phyloP scores from a whole-genome alignment of 1,140 invertebrate genomes.

The Portunus trituberculatus region DNA sequence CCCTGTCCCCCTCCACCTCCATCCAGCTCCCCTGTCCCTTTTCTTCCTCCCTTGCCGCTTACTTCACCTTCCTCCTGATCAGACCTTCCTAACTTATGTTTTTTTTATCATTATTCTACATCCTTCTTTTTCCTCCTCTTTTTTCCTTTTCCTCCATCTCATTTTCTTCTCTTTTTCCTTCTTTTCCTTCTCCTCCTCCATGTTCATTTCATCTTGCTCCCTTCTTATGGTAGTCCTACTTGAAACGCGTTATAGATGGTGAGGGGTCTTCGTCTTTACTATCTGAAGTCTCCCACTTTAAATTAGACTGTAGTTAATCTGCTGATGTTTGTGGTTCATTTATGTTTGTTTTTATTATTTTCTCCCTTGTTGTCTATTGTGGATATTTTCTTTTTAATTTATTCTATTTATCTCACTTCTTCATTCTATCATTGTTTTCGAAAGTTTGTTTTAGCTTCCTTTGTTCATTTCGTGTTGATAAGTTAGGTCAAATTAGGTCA shows the following conservation, averaged over 20 bases:
- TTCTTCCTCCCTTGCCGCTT: not conserved
- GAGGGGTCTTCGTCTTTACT: not conserved
- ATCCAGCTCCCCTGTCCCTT: not conserved
- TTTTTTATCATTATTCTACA: not conserved
- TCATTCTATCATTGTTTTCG: not conserved
- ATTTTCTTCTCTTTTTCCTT: not conserved
- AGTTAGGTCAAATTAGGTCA: no score
- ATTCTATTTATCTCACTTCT: not conserved
- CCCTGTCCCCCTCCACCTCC: not conserved
- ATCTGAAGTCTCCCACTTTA: not conserved
- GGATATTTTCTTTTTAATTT: not conserved
- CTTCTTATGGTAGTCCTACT: no score
- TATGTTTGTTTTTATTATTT: no score
- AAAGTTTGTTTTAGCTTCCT: no score
- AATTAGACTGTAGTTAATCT: no score
- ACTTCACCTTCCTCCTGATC: not conserved
- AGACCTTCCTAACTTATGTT: not conserved
- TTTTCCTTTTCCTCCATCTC: not conserved
- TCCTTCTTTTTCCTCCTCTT: not conserved
- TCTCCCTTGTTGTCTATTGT: no score
- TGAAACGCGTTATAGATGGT: not conserved
- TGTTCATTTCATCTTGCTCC: not conserved
- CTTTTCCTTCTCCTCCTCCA: not conserved
- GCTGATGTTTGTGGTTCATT: no score
- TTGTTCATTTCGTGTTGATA: no score